Conservation (phyloP, 2,113 vertebrate genomes). For the Oryzias celebensis region DNA sequence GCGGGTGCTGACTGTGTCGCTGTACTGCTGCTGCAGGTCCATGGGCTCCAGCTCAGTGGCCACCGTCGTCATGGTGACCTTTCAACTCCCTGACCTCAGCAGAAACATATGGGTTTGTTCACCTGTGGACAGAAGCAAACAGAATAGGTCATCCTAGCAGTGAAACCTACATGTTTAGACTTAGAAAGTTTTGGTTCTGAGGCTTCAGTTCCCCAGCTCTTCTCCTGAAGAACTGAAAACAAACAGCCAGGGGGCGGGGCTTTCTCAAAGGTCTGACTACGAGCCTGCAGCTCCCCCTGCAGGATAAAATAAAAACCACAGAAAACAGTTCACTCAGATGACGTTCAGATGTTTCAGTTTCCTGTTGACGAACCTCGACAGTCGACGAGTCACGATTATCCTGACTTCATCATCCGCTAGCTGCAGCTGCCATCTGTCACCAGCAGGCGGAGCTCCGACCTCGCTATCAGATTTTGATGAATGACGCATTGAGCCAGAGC, state of each 20-base stretch:
- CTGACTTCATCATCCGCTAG: no score
- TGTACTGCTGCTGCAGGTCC: conserved; percentile 95
- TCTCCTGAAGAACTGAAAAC: no score
- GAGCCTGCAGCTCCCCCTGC: background rate
- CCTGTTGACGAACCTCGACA: no score
- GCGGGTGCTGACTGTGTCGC: conserved; percentile 91
- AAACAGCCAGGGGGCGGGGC: no score
- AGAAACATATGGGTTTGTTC: conserved; percentile 80
- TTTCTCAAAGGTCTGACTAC: background rate
- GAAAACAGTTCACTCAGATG: background rate
- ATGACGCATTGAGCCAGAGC: no score
- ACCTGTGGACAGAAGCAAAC: conserved; percentile 56
- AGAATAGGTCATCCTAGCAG: background rate
- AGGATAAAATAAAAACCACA: background rate
- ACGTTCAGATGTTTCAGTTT: no score
- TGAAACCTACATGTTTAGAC: background rate
- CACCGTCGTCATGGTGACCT: conserved; percentile 90
- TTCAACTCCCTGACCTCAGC: conserved; percentile 65
- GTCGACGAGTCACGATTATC: no score
- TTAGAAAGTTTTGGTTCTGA: no score
- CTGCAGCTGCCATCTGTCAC: background rate
- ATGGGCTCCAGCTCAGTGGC: conserved; percentile 91
- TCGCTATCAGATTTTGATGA: background rate
- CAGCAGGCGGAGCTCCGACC: background rate
- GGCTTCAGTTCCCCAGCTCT: no score